Base-by-base conservation (phyloP, 2,888 invertebrate species). In the Lasius fuliginosus region DNA sequence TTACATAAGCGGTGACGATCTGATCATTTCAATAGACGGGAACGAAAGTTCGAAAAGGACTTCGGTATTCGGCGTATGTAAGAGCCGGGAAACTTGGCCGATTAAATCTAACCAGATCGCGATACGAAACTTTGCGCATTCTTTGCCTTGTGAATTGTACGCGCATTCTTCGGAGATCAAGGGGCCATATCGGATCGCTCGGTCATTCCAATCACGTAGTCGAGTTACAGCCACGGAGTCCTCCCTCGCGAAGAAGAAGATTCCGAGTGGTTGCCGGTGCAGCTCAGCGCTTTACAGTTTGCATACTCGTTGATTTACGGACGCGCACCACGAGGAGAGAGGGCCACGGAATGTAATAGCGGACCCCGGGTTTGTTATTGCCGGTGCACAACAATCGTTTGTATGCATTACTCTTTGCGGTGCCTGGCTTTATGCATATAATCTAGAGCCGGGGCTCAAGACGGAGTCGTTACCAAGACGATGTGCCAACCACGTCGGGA, bases 131-230 rank as follows among this genome's bases (percentile, higher is more conserved):
- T 69, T 60, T 1, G 42, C 18, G 23, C 69, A 46, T 67, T 67
- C 56, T 56, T 77, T 33, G 42, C 67, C 23, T 5, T 15, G 40
- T 42, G 30, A 77, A 68, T 68, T 56, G 53, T 68, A 12, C n/a
- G 56, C 58, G 67, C 58, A 77, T 81, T 81, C 71, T 62, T 60
- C 36, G n/a, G 33, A 71, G 71, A 69, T 79, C 69, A 58, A 53
- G 82, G 53, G 12, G 46, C 6, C 12, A 62, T 64, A 36, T 36
- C 58, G 81, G 18, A 64, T 36, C 23, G 33, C 12, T 82, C 60
- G 53, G 69, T 67, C 62, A 86, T 84, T 87, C 86, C 36, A 62
- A 86, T 84, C 87, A 89, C 87, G 88, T 83, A 84, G 58, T 27
- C 67, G 53, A 69, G 82, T 83, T 76, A 87, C 84, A 75, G 46